Evolutionary conservation across 2,888 invertebrate genomes (phyloP).

Genomic region (Ommatoiulus sabulosus): DNA sequence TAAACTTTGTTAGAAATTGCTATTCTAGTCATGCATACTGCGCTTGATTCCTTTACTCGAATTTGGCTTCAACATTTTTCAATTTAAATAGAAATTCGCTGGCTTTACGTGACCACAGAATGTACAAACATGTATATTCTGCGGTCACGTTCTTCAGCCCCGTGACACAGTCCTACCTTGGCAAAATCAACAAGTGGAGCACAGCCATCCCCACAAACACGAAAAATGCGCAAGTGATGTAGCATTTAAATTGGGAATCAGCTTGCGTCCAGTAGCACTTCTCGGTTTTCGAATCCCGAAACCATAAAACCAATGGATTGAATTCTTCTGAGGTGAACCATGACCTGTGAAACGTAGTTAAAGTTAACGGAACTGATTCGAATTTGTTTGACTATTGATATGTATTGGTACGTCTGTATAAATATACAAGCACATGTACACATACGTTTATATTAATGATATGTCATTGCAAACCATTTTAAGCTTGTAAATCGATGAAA

Average conservation of each 20-base stretch:
- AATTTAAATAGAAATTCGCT: background rate
- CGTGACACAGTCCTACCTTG: conserved; percentile 72
- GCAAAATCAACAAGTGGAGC: conserved; percentile 83
- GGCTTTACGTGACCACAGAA: background rate
- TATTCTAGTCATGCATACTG: background rate
- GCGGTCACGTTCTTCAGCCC: background rate
- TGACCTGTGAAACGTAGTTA: conserved; percentile 68
- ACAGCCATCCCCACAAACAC: conserved; percentile 82
- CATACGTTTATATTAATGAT: too few species aligned
- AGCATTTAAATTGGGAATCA: conserved; percentile 87
- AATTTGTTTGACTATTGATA: too few species aligned
- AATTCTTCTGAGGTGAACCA: conserved; percentile 79
- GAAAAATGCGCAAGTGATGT: conserved; percentile 81
- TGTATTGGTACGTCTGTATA: too few species aligned
- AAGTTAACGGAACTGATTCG: too few species aligned
- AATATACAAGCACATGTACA: too few species aligned
- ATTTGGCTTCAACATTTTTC: background rate
- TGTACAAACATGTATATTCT: background rate
- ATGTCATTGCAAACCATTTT: too few species aligned
- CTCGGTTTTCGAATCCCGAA: conserved; percentile 81
- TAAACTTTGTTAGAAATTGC: background rate
- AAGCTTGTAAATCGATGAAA: too few species aligned
- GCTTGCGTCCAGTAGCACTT: conserved; percentile 81
- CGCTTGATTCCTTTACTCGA: background rate
- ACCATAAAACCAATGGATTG: conserved; percentile 84